Conservation (phyloP, 92 coral and sea anemone species). For the Pocillopora meandrina region DNA sequence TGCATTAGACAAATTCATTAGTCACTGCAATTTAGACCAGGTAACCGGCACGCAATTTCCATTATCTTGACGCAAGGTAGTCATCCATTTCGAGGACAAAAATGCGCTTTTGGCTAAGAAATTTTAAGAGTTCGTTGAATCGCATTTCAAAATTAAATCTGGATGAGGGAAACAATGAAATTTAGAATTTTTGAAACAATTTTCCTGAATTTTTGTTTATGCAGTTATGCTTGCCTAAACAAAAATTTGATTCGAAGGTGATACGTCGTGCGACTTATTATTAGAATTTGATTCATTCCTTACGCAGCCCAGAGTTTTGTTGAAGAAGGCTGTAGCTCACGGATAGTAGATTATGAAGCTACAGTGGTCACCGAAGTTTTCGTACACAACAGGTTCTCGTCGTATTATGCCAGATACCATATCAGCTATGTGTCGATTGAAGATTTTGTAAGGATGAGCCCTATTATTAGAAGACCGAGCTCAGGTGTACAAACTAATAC, state of each 20-base stretch:
- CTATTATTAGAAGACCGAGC: not conserved
- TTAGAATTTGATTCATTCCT: not conserved
- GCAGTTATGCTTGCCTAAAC: too few species aligned
- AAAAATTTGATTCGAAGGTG: too few species aligned
- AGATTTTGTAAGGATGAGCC: not conserved
- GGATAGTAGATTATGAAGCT: not conserved
- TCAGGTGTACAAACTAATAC: not conserved
- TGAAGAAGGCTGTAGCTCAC: not conserved
- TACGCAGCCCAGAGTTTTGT: not conserved
- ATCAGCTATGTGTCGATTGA: not conserved
- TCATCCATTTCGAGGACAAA: not conserved
- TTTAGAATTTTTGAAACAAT: too few species aligned
- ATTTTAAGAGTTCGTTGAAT: not conserved
- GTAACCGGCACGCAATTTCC: constrained; percentile 10
- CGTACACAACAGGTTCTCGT: not conserved
- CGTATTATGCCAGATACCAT: not conserved
- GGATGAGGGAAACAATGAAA: too few species aligned
- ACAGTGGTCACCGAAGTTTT: not conserved
- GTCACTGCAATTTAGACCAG: constrained; percentile 7
- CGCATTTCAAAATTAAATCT: not conserved
- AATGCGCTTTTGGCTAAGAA: not conserved
- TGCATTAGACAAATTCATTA: not conserved
- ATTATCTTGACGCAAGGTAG: constrained; percentile 6
- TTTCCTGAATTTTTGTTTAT: too few species aligned
- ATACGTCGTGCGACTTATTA: too few species aligned